Evolutionary conservation across 2,888 invertebrate species (phyloP).

Genomic region (Conchocele bisecta): DNA sequence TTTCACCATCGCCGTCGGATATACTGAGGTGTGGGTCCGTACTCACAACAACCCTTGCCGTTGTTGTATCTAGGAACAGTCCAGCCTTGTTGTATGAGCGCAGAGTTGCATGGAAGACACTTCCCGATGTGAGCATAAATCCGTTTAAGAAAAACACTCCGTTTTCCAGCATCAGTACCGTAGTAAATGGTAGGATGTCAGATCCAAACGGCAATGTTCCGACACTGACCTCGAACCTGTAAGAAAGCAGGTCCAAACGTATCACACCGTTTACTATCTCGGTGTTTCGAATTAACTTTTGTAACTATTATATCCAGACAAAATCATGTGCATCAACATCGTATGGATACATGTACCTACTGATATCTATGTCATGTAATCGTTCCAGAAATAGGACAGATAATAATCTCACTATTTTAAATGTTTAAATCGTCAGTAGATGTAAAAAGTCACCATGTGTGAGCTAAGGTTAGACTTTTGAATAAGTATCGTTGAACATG

Average conservation of each 20-base stretch:
- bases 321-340: too few relatives aligned
- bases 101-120: slow-evolving; percentile 47
- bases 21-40: slow-evolving; percentile 49
- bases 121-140: slow-evolving; percentile 21
- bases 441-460: too few relatives aligned
- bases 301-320: too few relatives aligned
- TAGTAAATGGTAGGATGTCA: slow-evolving; percentile 37
- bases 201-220: slow-evolving; percentile 20
- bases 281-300: too few relatives aligned
- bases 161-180: slow-evolving; percentile 3
- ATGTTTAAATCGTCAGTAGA: too few relatives aligned
- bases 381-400: too few relatives aligned
- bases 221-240: slow-evolving; percentile 45
- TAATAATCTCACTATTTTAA: too few relatives aligned
- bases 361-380: too few relatives aligned
- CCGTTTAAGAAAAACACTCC: slow-evolving; percentile 21
- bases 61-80: slow-evolving; percentile 43
- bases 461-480: too few relatives aligned
- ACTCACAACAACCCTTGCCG: slow-evolving; percentile 64
- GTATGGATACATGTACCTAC: too few relatives aligned
- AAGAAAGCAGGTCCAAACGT: not conserved
- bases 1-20: slow-evolving; percentile 46
- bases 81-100: slow-evolving; percentile 66
- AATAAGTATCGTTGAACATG: too few relatives aligned
- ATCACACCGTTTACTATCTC: too few relatives aligned